These are phyloP conservation scores for Myotis lucifugus DNA, from an alignment of 2,113 vertebrate genomes.

Conservation along the genomic window DNA sequence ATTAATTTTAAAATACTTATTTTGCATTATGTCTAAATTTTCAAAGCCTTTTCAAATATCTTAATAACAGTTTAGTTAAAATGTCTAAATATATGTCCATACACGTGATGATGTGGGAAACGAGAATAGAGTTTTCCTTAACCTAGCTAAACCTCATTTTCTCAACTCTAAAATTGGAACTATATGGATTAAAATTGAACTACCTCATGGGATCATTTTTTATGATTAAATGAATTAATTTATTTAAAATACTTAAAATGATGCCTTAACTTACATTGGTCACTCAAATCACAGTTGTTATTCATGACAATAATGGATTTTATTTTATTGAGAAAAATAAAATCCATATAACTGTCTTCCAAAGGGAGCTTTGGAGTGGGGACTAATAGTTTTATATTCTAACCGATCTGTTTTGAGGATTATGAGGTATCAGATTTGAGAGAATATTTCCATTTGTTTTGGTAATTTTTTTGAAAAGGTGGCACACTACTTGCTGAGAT, in stretches of 20 bases:
- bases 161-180: background rate
- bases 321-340: background rate
- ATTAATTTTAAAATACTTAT: background rate
- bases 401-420: background rate
- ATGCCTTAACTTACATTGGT: background rate
- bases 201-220: background rate
- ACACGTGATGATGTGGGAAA: background rate
- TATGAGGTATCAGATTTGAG: background rate
- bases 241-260: background rate
- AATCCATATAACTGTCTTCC: background rate
- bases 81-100: background rate
- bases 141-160: background rate
- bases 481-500: background rate
- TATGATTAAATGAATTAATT: background rate
- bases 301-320: background rate
- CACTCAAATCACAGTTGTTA: background rate
- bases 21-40: background rate
- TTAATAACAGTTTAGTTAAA: background rate
- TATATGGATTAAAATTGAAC: background rate
- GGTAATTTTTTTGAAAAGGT: background rate
- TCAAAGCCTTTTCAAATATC: conserved; percentile 10
- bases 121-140: background rate
- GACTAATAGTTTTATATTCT: background rate
- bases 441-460: conserved; percentile 27
- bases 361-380: background rate